Conservation (phyloP, 2,888 invertebrate genomes). For the Nomada hirtipes region DNA sequence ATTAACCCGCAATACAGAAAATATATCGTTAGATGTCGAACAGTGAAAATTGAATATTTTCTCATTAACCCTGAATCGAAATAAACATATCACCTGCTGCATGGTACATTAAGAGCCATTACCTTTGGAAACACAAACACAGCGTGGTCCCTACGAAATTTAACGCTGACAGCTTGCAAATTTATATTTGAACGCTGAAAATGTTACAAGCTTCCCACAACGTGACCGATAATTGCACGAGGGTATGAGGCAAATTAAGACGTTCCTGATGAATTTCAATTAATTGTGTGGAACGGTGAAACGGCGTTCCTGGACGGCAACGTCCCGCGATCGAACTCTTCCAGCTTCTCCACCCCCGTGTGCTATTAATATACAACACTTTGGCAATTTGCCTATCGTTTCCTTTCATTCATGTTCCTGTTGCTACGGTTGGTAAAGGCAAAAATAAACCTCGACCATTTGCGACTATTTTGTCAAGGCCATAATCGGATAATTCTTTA, state of each 20-base stretch:
- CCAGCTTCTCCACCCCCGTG: conserved; percentile 48
- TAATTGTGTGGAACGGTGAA: conserved; percentile 50
- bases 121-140: not conserved
- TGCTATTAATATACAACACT: conserved; percentile 66
- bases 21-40: too few relatives aligned
- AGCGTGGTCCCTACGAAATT: not conserved
- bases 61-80: conserved; percentile 2
- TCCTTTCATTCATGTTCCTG: conserved; percentile 71
- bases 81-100: not conserved
- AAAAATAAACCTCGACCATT: conserved; percentile 61
- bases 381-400: conserved; percentile 73
- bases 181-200: conserved; percentile 11
- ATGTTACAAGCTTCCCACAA: not conserved
- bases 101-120: not conserved
- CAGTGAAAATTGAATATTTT: not conserved
- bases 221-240: conserved; percentile 37
- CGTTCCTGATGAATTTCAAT: conserved; percentile 49
- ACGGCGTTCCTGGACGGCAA: conserved; percentile 30
- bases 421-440: conserved; percentile 53
- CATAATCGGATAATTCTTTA: not conserved
- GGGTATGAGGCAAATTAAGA: conserved; percentile 41
- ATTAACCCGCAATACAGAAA: too few relatives aligned
- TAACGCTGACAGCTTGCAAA: conserved; percentile 13
- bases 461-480: not conserved
- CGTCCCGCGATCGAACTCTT: conserved; percentile 55